Base-by-base conservation (phyloP, 2,113 vertebrate genomes). In the Paramisgurnus dabryanus region DNA sequence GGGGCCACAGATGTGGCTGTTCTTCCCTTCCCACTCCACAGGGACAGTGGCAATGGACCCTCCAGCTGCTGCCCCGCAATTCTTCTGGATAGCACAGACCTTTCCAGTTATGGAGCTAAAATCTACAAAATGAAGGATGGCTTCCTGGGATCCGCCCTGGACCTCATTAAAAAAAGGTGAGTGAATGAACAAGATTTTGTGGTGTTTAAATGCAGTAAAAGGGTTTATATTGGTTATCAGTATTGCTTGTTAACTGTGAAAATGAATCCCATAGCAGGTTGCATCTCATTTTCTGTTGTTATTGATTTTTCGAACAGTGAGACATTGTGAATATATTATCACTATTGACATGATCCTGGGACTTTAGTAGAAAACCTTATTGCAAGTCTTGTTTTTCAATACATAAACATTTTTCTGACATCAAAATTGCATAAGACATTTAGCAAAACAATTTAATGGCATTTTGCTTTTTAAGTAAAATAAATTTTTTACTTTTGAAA, bases 81-180 rank as follows among this genome's bases (percentile, higher is more conserved):
- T 50, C 90, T 97, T 15, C 88, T 95, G 90, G 95, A 96, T 84
- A 92, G 93, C 68, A 92, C 93, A 7, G 95, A 96, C 79, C 90
- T 96, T 66, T 95, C 95, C 70, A 92, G 91, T 85, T 98, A 96
- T 15, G 95, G 95, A 81, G 94, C 93, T 85, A 96, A 94, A 82
- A 94, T 97, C 76, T 95, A 95, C 76, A 95, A 93, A 90, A 96
- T 96, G 92, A 96, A 95, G 90, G 93, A 95, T 17, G 95, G 93
- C 76, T 92, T 96, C 85, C 94, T 96, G 75, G 95, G 94, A 69
- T 95, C 95, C 0, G 94, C 94, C 5, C 87, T 96, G 88, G 95
- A 95, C 86, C 95, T 97, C 83, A 95, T 98, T 90, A 96, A 96
- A 87, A 96, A 97, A 89, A 96, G 95, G 95, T 97, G 83, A 90